Evolutionary conservation across 2,888 invertebrate genomes (phyloP).

Genomic region (Hypolimnas misippus): DNA sequence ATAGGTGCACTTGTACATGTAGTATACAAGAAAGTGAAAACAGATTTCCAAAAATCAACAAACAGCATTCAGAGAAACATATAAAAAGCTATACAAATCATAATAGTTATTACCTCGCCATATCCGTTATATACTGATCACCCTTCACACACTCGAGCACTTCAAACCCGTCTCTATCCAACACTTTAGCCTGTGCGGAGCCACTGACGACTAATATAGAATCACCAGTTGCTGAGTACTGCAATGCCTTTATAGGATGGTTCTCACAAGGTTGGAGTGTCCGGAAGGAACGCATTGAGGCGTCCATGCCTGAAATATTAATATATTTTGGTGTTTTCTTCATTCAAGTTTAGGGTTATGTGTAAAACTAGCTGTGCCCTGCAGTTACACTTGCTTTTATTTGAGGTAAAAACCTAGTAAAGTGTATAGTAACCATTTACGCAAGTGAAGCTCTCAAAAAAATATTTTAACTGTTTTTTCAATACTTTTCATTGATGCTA

Average conservation of each 20-base stretch:
- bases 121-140: slow-evolving; percentile 97
- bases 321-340: no score
- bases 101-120: slow-evolving; percentile 84
- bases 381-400: no score
- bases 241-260: slow-evolving; percentile 94
- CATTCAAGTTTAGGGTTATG: no score
- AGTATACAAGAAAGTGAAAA: no score
- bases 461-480: no score
- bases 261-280: slow-evolving; percentile 97
- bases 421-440: no score
- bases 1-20: no score
- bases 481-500: no score
- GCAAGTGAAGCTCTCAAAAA: no score
- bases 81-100: no score
- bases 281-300: slow-evolving; percentile 94
- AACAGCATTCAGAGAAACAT: neutral
- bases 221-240: slow-evolving; percentile 98
- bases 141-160: slow-evolving; percentile 97
- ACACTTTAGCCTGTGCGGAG: slow-evolving; percentile 95
- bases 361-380: no score
- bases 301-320: slow-evolving; percentile 92
- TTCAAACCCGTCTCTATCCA: slow-evolving; percentile 97
- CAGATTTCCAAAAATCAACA: neutral
- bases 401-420: no score
- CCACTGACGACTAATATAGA: slow-evolving; percentile 96